A percentile compares a stretch with the other conserved stretches of the same genome.
Evolutionary conservation across 2,888 invertebrate genomes (phyloP).

Genomic region (Fabriciana adippe): DNA sequence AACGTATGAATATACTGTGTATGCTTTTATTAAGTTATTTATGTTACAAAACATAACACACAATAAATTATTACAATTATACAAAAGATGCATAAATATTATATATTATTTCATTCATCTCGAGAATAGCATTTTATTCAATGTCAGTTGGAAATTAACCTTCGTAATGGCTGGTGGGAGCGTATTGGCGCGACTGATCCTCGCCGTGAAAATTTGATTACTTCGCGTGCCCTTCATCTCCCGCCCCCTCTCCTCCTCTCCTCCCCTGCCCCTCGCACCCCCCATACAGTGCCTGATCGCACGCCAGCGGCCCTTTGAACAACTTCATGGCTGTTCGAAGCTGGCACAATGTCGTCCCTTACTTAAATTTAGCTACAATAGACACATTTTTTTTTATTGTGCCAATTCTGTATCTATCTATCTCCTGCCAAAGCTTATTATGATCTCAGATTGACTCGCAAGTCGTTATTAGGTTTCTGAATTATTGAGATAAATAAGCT

Average conservation of each 20-base stretch:
- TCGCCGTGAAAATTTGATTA: slow-evolving; percentile 4
- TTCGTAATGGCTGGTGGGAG: not conserved
- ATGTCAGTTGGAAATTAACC: not conserved
- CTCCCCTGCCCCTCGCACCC: not conserved
- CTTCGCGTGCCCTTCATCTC: not conserved
- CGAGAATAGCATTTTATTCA: not conserved
- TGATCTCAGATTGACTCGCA: no score
- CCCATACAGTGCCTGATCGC: not conserved
- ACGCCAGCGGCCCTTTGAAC: not conserved
- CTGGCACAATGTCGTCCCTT: not conserved
- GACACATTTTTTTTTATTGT: not conserved
- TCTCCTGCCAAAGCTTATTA: not conserved
- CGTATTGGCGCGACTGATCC: slow-evolving; percentile 4
- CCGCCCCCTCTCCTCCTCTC: not conserved
- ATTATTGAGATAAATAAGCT: no score
- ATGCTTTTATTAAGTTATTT: not conserved
- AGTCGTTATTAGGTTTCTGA: no score
- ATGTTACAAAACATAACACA: no score
- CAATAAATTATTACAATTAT: not conserved
- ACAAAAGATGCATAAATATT: not conserved
- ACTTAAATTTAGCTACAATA: not conserved
- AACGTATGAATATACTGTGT: not conserved
- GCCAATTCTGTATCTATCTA: not conserved
- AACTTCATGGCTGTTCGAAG: slow-evolving; percentile 1
- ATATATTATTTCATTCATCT: not conserved